Evolutionary conservation across 2,113 vertebrate species (phyloP).

Genomic region (Monopterus albus): DNA sequence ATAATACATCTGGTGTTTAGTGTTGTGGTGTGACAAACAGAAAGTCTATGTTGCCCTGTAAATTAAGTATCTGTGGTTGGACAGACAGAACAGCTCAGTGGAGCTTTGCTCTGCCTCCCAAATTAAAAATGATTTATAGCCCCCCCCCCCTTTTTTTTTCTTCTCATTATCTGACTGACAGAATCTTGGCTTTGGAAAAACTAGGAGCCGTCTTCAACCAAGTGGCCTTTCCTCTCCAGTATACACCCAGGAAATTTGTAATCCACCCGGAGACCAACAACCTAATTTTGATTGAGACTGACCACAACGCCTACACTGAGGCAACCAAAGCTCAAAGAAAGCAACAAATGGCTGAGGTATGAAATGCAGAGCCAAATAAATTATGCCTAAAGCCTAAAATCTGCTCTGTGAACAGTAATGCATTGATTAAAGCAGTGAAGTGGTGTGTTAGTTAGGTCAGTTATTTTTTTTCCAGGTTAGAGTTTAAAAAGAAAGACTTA

Average conservation of each 20-base stretch:
- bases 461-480: too few species aligned
- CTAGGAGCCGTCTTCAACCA: slow-evolving; percentile 98
- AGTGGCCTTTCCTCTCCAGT: slow-evolving; percentile 96
- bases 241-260: slow-evolving; percentile 96
- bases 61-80: not conserved
- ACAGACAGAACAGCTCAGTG: not conserved
- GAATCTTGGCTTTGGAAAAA: slow-evolving; percentile 98
- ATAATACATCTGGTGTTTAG: too few species aligned
- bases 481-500: too few species aligned
- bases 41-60: too few species aligned
- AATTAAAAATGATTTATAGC: not conserved
- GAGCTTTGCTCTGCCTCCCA: not conserved
- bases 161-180: slow-evolving; percentile 60
- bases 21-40: too few species aligned
- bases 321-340: slow-evolving; percentile 98
- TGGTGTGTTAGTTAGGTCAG: too few species aligned
- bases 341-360: slow-evolving; percentile 99
- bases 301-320: slow-evolving; percentile 98
- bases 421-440: too few species aligned
- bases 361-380: not conserved
- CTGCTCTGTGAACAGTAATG: too few species aligned
- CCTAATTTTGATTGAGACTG: slow-evolving; percentile 95
- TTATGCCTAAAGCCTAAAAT: too few species aligned
- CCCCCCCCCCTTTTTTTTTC: not conserved
- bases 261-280: slow-evolving; percentile 98